Conservation (phyloP, 2,113 vertebrate species). For the Phainopepla nitens region DNA sequence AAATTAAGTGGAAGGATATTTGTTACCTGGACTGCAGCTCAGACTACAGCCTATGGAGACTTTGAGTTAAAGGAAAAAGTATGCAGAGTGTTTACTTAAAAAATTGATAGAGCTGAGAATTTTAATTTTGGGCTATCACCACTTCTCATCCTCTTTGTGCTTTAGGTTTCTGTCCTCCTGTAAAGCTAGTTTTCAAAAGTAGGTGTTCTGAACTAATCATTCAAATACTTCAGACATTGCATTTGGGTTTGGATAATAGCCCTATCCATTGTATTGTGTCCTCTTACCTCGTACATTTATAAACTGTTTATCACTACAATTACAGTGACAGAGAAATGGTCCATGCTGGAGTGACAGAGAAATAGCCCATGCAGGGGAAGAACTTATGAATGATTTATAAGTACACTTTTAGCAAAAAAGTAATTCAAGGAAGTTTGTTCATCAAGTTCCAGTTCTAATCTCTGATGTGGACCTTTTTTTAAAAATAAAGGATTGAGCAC, state of each 20-base stretch:
- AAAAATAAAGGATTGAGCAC: not conserved
- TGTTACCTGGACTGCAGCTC: not conserved
- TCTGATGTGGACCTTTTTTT: not conserved
- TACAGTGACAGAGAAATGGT: not conserved
- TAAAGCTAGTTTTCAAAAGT: not conserved
- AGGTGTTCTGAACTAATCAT: not conserved
- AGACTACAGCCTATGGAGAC: not conserved
- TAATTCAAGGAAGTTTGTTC: not conserved
- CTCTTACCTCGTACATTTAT: not conserved
- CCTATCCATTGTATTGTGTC: not conserved
- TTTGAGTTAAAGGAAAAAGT: not conserved
- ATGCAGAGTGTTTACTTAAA: not conserved
- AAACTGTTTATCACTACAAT: not conserved
- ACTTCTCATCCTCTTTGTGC: not conserved
- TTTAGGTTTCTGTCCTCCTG: not conserved
- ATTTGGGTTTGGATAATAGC: not conserved
- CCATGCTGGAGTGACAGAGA: not conserved
- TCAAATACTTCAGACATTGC: not conserved
- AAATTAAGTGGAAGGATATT: not conserved
- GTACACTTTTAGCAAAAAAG: not conserved
- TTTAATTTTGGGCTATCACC: not conserved
- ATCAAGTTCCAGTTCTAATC: not conserved
- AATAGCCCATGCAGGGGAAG: not conserved
- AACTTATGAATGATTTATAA: conserved; percentile 8
- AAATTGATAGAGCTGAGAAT: not conserved